phyloP scores from a whole-genome alignment of 2,797 vertebrate genomes.

The Limnodromus scolopaceus region DNA sequence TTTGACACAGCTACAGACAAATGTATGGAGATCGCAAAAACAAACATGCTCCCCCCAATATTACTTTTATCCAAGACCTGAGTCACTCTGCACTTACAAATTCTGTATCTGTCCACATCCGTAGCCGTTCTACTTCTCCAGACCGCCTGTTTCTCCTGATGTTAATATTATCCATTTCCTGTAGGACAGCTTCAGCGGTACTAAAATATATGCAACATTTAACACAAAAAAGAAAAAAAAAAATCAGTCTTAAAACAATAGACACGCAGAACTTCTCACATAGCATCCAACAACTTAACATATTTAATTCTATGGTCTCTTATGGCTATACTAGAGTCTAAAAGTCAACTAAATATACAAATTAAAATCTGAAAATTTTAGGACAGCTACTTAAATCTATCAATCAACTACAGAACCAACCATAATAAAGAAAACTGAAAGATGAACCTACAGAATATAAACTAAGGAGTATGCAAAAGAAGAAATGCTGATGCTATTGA shows the following conservation, averaged over 20 bases:
- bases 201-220: constrained; percentile 70
- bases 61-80: not conserved
- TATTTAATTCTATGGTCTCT: not conserved
- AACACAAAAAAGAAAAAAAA: not conserved
- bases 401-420: not conserved
- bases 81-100: constrained; percentile 84
- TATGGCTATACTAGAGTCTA: not conserved
- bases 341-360: not conserved
- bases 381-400: not conserved
- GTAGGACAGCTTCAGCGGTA: constrained; percentile 97
- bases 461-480: not conserved
- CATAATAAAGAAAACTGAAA: not conserved
- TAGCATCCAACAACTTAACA: not conserved
- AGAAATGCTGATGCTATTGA: not conserved
- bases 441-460: not conserved
- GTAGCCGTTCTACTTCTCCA: constrained; percentile 93
- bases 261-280: not conserved
- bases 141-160: constrained; percentile 90
- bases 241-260: not conserved
- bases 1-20: not conserved
- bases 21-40: not conserved
- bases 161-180: constrained; percentile 99
- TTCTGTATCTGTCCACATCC: constrained; percentile 99
- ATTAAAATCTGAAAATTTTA: not conserved
- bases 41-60: rapidly evolving